Evolutionary conservation across 2,888 invertebrate genomes (phyloP), one percentile per base, ranked within the genome.

Genomic region (Sphinx pinastri): DNA sequence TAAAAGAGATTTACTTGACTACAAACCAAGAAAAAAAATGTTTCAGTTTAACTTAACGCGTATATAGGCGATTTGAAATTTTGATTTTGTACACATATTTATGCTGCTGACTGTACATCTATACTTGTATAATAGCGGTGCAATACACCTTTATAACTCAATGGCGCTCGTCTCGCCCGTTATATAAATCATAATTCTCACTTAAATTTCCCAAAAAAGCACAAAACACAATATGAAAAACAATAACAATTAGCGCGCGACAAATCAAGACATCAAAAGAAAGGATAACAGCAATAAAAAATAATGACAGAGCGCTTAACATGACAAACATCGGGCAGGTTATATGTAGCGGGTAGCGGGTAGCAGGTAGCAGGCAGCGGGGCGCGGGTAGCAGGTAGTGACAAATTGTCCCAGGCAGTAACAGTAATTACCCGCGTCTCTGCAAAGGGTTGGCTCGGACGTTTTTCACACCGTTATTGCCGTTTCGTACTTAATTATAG

Each of bases 381-480:
- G 16, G 16, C 31, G 59, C 52, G 14, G 38, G 54, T 49, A 52
- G 52, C 54, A 49, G 14, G 67, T 68, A 52, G 72, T 78, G 78
- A 78, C 76, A 78, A 78, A 78, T 78, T 75, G 77, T 76, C 68
- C 72, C 75, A 75, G 75, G 74, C 76, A 76, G 77, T 75, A 73
- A 47, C 63, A 47, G 63, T 63, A 63, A 63, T 63, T 63, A 63
- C 63, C 63, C 63, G 47, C 47, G 63, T 49, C 63, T 63, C 60
- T 19, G 55, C 16, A 49, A 63, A 63, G 63, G 63, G 63, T 63
- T 60, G 60, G 38, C n/a, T 47, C 49, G 63, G 49, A 19, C 77
- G 80, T 82, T 82, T 82, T 81, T 82, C 82, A 82, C 70, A 69
- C 72, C 75, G 78, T 79, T 80, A 77, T 76, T 71, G 74, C 73